Conservation (phyloP, 2,113 vertebrate genomes). For the Colius striatus region DNA sequence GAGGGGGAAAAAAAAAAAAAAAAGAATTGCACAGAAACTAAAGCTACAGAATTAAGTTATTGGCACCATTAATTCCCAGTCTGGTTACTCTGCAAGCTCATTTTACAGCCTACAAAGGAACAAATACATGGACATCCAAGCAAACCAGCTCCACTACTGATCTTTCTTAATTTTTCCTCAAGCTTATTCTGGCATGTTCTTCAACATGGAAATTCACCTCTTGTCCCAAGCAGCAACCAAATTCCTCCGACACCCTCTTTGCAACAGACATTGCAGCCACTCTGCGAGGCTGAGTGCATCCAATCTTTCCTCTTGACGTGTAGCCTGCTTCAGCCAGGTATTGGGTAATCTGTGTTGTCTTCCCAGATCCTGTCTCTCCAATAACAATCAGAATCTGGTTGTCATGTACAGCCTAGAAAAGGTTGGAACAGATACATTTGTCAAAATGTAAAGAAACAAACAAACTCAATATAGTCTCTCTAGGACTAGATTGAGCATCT, state of each 20-base stretch:
- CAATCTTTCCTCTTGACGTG: slow-evolving; percentile 94
- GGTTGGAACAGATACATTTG: background rate
- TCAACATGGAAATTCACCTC: slow-evolving; percentile 77
- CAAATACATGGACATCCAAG: background rate
- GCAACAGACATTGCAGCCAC: slow-evolving; percentile 99
- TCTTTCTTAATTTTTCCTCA: background rate
- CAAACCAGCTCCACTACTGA: background rate
- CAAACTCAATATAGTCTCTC: background rate
- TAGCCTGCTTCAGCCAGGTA: slow-evolving; percentile 97
- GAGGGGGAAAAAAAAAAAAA: background rate
- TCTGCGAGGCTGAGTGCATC: slow-evolving; percentile 95
- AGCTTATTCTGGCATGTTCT: background rate
- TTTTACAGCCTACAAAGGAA: background rate
- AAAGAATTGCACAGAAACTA: background rate
- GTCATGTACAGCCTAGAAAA: slow-evolving; percentile 92
- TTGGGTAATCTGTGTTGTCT: slow-evolving; percentile 98
- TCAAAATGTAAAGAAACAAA: background rate
- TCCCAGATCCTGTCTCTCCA: slow-evolving; percentile 96
- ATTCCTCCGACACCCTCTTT: slow-evolving; percentile 96
- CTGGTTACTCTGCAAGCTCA: background rate
- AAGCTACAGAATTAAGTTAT: background rate
- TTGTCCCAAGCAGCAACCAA: slow-evolving; percentile 96
- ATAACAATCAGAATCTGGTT: slow-evolving; percentile 99
- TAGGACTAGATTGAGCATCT: background rate
- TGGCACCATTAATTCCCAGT: background rate